Percentiles rank a stretch among this genome's conserved stretches.
Evolutionary conservation across 2,888 invertebrate species (phyloP).

Genomic region (Arrhopalites spinosus): DNA sequence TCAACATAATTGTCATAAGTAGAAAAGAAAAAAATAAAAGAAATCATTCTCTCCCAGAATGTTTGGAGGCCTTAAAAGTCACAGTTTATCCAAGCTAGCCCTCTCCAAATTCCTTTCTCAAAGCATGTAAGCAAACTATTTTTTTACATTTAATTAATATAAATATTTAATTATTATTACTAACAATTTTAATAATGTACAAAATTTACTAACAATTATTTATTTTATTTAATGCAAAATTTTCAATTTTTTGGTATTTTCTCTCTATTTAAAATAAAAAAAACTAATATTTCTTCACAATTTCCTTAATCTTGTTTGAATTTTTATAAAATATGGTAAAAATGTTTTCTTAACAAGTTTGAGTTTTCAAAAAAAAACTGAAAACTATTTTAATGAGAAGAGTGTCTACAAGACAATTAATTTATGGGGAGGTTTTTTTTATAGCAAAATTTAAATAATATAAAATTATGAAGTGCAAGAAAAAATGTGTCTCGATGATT

Average conservation of each 20-base stretch:
- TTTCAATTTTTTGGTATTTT: not conserved
- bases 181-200: not conserved
- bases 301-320: too few species aligned
- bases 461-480: too few species aligned
- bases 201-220: not conserved
- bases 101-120: constrained; percentile 76
- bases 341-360: too few species aligned
- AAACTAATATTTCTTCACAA: not conserved
- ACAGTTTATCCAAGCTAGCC: constrained; percentile 74
- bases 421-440: too few species aligned
- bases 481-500: too few species aligned
- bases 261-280: not conserved
- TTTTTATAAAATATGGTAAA: too few species aligned
- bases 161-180: not conserved
- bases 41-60: constrained; percentile 61
- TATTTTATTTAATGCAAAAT: not conserved
- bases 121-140: constrained; percentile 71
- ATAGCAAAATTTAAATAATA: too few species aligned
- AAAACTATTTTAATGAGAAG: too few species aligned
- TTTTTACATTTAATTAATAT: constrained; percentile 17
- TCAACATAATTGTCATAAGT: too few species aligned
- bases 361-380: too few species aligned
- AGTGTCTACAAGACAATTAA: too few species aligned
- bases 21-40: too few species aligned
- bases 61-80: constrained; percentile 76